phyloP scores from a whole-genome alignment of 2,797 vertebrate species.

The Chrysocyon brachyurus region DNA sequence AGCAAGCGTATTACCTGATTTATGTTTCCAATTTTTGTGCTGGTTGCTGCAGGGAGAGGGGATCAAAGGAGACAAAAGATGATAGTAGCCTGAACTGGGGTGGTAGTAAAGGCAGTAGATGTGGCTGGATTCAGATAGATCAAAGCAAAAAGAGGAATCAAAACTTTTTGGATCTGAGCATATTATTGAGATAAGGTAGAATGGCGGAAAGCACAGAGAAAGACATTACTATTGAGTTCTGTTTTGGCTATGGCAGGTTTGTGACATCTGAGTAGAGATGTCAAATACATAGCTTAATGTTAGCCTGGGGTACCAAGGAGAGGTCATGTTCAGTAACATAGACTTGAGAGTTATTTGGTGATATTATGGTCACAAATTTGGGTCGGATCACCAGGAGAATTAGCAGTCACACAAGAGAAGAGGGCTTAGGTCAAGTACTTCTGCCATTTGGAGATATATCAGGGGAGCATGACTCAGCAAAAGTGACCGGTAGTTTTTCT shows the following conservation, averaged over 20 bases:
- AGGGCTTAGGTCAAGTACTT: not conserved
- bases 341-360: not conserved
- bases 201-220: not conserved
- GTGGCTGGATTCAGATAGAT: not conserved
- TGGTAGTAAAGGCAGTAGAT: not conserved
- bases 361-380: not conserved
- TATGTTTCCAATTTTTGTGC: not conserved
- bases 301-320: not conserved
- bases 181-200: not conserved
- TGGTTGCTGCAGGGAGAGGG: not conserved
- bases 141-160: not conserved
- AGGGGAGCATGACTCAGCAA: not conserved
- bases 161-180: not conserved
- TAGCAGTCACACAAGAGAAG: not conserved
- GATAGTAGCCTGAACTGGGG: not conserved
- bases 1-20: not conserved
- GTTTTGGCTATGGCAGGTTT: not conserved
- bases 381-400: not conserved
- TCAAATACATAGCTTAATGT: not conserved
- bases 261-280: not conserved
- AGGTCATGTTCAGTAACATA: fast-evolving
- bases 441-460: not conserved
- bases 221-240: not conserved
- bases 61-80: not conserved
- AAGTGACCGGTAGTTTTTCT: not conserved